Evolutionary conservation across 2,888 invertebrate genomes (phyloP).

Genomic region (Ophraella communa): DNA sequence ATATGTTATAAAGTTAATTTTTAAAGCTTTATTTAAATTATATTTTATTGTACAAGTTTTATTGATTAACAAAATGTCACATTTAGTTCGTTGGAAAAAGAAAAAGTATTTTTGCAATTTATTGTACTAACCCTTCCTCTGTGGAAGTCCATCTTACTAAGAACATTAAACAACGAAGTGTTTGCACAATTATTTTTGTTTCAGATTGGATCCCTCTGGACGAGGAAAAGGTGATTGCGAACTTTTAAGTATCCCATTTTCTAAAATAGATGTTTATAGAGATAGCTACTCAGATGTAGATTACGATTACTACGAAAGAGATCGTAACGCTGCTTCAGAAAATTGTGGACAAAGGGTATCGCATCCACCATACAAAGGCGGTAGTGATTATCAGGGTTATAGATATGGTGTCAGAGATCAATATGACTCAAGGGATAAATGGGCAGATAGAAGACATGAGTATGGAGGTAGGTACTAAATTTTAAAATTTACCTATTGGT

Average conservation of each 20-base stretch:
- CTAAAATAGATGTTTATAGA: conserved; percentile 69
- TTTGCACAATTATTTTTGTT: conserved; percentile 38
- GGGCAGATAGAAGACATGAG: conserved; percentile 35
- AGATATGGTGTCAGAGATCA: conserved; percentile 20
- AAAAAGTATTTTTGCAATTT: no score
- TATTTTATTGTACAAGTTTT: no score
- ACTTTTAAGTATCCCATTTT: conserved; percentile 73
- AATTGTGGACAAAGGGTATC: conserved; percentile 40
- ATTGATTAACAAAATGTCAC: no score
- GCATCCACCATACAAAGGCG: conserved; percentile 12
- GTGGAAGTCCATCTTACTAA: no score
- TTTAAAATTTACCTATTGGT: no score
- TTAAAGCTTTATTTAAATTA: no score
- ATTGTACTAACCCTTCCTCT: no score
- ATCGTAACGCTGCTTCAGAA: conserved; percentile 69
- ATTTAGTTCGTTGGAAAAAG: no score
- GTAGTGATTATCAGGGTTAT: conserved; percentile 26
- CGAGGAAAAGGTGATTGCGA: conserved; percentile 80
- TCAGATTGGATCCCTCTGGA: conserved; percentile 71
- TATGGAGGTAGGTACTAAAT: conserved; percentile 35
- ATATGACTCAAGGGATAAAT: conserved; percentile 22
- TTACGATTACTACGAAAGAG: conserved; percentile 81
- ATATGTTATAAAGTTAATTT: no score
- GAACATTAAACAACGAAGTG: no score
- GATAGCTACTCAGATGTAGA: conserved; percentile 73